A percentile compares a stretch with the other conserved stretches of the same genome.
These are phyloP conservation scores for Symphodus melops DNA, from an alignment of 2,113 vertebrate genomes.

Conservation along the genomic window DNA sequence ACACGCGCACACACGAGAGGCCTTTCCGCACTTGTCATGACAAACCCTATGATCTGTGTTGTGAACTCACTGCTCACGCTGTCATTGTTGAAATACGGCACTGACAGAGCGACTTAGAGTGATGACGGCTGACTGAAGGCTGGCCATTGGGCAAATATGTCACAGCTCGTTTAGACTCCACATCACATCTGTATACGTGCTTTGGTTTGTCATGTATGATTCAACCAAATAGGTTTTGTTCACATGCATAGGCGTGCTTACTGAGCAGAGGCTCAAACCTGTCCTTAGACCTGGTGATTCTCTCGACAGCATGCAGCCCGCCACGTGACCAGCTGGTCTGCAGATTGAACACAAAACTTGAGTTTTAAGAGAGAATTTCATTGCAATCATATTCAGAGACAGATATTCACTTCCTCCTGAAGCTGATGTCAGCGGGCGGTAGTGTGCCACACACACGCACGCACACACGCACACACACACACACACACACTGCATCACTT, in stretches of 20 bases:
- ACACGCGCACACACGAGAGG: background rate
- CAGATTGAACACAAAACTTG: slow-evolving; percentile 34
- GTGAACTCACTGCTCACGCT: slow-evolving; percentile 58
- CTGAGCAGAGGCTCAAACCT: slow-evolving; percentile 56
- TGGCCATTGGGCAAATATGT: slow-evolving; percentile 74
- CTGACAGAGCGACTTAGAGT: slow-evolving; percentile 70
- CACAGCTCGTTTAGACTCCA: slow-evolving; percentile 67
- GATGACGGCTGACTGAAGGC: slow-evolving; percentile 65
- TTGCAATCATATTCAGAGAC: slow-evolving; percentile 54
- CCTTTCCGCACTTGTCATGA: slow-evolving; percentile 48
- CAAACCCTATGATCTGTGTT: slow-evolving; percentile 66
- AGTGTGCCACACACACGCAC: slow-evolving; percentile 49
- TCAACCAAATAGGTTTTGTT: slow-evolving; percentile 61
- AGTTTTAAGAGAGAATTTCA: slow-evolving; percentile 42
- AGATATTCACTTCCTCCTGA: slow-evolving; percentile 56
- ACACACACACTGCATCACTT: slow-evolving; percentile 72
- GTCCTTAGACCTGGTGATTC: slow-evolving; percentile 36
- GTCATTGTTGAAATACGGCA: slow-evolving; percentile 69
- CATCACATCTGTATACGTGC: slow-evolving; percentile 52
- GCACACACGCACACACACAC: slow-evolving; percentile 49
- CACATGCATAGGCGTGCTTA: slow-evolving; percentile 46
- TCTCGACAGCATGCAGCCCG: slow-evolving; percentile 3
- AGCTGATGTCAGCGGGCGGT: slow-evolving; percentile 62
- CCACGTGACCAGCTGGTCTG: slow-evolving; percentile 1
- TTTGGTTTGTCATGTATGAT: slow-evolving; percentile 53